A percentile compares a stretch with the other conserved stretches of the same genome.
These are phyloP conservation scores for Castor canadensis DNA, from an alignment of 2,113 vertebrate genomes.

Conservation along the genomic window DNA sequence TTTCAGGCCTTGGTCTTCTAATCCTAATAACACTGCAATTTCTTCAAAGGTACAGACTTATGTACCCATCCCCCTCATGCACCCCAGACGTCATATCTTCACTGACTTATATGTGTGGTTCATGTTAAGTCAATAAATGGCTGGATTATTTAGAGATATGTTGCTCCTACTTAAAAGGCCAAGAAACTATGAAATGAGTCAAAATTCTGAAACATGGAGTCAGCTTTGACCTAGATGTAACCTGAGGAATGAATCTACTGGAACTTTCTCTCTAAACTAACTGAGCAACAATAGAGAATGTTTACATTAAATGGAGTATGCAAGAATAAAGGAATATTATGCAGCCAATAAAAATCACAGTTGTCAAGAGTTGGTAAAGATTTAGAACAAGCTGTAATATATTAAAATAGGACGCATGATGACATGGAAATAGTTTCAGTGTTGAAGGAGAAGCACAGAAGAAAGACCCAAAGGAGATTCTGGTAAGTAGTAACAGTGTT, in stretches of 20 bases:
- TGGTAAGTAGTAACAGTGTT: not conserved
- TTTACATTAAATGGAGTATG: not conserved
- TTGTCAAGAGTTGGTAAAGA: not conserved
- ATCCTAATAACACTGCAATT: not conserved
- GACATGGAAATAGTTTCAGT: not conserved
- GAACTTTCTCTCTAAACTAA: not conserved
- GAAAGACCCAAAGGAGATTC: not conserved
- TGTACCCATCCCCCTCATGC: too few species aligned
- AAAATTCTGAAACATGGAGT: not conserved
- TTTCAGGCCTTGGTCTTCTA: not conserved
- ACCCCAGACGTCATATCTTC: not conserved
- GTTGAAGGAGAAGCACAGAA: not conserved
- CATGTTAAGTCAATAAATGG: not conserved
- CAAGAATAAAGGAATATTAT: not conserved
- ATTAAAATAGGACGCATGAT: not conserved
- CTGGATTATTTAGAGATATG: not conserved
- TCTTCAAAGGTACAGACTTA: not conserved
- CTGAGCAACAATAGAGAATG: not conserved
- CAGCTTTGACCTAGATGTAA: not conserved
- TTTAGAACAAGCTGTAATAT: not conserved
- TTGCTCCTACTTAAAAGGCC: not conserved
- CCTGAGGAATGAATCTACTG: not conserved
- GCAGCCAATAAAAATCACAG: not conserved
- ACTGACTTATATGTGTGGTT: not conserved
- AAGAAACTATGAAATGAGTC: not conserved